Base-by-base conservation (phyloP, 2,113 vertebrate genomes). In the Podarcis muralis region DNA sequence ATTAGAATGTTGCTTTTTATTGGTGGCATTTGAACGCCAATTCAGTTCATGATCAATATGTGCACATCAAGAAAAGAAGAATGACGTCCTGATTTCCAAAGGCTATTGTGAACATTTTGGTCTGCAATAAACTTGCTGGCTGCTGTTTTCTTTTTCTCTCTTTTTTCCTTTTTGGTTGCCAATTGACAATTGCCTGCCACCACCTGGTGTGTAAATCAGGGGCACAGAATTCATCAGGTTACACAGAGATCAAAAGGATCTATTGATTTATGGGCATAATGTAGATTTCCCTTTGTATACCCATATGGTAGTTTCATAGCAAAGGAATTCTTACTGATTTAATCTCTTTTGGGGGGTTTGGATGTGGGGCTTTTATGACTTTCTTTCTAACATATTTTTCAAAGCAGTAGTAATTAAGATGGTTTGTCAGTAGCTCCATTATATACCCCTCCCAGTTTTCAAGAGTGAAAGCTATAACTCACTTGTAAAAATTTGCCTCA, bases 101-200 rank as follows among this genome's bases (percentile, higher is more conserved):
- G 91, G 1, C 81, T 74, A 2, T 18, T 84, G 62, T 72, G 66
- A 22, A 86, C 25, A 37, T 91, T 87, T 91, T 90, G 48, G 18
- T 85, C 69, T 77, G 37, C 40, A 84, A 35, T 95, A 95, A 96
- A 95, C 12, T 77, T 95, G 92, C 95, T 91, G 94, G 94, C 92
- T 95, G 94, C 93, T 94, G 48, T 93, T 27, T 77, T 1, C 57
- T 88, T 62, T 62, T 62, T 48, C 48, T 48, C 48, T 48, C 48
- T 48, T 11, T 48, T 81, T 53, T 53, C 9, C 48, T 53, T 53
- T 53, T 53, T 53, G 48, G 48, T 53, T 92, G 84, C 20, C 32
- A 23, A 7, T 53, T 85, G 88, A 82, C 48, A 40, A 25, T 71
- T n/a, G 23, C 40, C 65, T 37, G 4, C 86, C 90, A 48, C 65